phyloP scores from a whole-genome alignment of 1,140 invertebrate genomes.

The Helicoverpa zea region DNA sequence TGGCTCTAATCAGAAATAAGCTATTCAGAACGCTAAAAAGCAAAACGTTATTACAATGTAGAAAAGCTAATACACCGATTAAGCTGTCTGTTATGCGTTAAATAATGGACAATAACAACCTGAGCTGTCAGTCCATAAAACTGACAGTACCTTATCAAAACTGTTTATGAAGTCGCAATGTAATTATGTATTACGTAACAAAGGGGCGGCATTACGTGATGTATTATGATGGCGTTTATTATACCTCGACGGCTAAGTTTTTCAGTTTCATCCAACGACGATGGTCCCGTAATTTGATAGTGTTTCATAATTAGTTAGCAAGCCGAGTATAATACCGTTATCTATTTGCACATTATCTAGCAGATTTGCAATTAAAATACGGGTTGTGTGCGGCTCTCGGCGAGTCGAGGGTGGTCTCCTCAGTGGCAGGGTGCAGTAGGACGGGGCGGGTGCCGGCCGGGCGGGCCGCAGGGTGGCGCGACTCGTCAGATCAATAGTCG shows the following conservation, averaged over 20 bases:
- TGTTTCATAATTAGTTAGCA: slow-evolving; percentile 81
- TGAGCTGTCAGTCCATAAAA: slow-evolving; percentile 19
- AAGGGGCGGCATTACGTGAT: slow-evolving; percentile 34
- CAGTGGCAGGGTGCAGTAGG: slow-evolving; percentile 60
- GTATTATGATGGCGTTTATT: slow-evolving; percentile 56
- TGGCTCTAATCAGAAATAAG: not conserved
- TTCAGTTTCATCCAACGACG: not conserved
- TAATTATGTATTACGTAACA: slow-evolving; percentile 34
- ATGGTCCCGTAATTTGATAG: slow-evolving; percentile 69
- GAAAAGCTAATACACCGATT: not conserved
- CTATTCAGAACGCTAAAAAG: not conserved
- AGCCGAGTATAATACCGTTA: slow-evolving; percentile 83
- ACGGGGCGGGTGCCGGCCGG: slow-evolving; percentile 58
- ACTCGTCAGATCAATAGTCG: slow-evolving; percentile 84
- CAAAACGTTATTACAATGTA: not conserved
- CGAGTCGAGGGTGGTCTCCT: slow-evolving; percentile 62
- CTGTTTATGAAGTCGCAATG: slow-evolving; percentile 21
- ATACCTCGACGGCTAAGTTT: slow-evolving; percentile 6
- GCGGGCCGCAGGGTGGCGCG: slow-evolving; percentile 63
- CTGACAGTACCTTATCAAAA: slow-evolving; percentile 28
- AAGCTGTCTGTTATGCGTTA: slow-evolving; percentile 3
- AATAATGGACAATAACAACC: slow-evolving; percentile 22
- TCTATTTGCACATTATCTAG: slow-evolving; percentile 86
- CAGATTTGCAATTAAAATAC: slow-evolving; percentile 86
- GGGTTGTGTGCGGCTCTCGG: slow-evolving; percentile 70